Base-by-base conservation (phyloP, 2,113 vertebrate species). In the Takifugu flavidus region DNA sequence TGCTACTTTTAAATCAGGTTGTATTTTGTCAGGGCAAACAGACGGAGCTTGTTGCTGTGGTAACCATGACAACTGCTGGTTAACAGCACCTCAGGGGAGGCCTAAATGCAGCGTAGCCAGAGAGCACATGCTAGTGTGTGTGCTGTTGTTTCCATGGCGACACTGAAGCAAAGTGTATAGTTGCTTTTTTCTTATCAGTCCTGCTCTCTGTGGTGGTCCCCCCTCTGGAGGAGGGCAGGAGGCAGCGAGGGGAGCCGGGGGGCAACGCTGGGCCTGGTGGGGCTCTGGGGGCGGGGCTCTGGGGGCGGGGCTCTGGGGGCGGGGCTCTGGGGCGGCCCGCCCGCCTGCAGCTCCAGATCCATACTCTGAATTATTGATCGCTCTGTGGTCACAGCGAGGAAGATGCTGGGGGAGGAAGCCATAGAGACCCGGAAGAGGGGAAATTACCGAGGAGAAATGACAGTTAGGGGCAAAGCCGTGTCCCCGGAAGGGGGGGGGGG, bases 351-450 rank as follows among this genome's bases (percentile, higher is more conserved):
- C 81, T 82, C 71, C 73, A 87, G 79, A 89, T 87, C 82, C 74
- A 78, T 77, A 65, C 67, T 55, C 61, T 91, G 82, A 91, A 91
- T 90, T 86, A 91, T 92, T 91, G 82, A 91, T 90, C 59, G 72
- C 57, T 52, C 45, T 62, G 59, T 83, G 77, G 71, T 77, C 69
- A 74, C 34, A 70, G 62, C 55, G 57, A 62, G 56, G 49, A 45
- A 56, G 50, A 26, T 56, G 25, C n/a, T 58, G 62, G 64, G 51
- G 42, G 53, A 77, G 58, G 79, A 59, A 79, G 74, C 43, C 14
- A 69, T 47, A 59, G 70, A 62, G 45, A 62, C 14, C 29, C 25
- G 8, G 29, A 59, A 53, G 56, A 77, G 34, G 59, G 53, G 49
- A 72, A 65, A 64, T 61, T 65, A 72, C 29, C 49, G 31, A 65